Conservation (phyloP, 2,888 invertebrate genomes). For the Stenurella melanura region DNA sequence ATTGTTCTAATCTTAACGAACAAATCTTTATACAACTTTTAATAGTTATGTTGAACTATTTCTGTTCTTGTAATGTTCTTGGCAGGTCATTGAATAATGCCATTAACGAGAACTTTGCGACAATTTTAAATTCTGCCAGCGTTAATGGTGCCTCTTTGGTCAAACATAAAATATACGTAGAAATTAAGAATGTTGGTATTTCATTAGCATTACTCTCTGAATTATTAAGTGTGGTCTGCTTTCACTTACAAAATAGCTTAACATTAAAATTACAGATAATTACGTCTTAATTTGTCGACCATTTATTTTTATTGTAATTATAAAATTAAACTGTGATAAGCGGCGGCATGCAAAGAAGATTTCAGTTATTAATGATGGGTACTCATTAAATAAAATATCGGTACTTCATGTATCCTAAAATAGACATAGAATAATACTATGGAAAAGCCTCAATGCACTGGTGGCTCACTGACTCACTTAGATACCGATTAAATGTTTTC, state of each 20-base stretch:
- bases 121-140: neutral
- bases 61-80: constrained; percentile 12
- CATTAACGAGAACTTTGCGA: neutral
- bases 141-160: neutral
- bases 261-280: neutral
- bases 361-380: too few relatives aligned
- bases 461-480: too few relatives aligned
- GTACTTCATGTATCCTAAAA: too few relatives aligned
- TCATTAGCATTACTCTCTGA: too few relatives aligned
- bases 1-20: constrained; percentile 29
- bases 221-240: too few relatives aligned
- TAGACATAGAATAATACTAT: too few relatives aligned
- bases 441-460: too few relatives aligned
- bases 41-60: constrained; percentile 33
- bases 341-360: too few relatives aligned
- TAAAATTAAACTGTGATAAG: too few relatives aligned
- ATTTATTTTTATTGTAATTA: neutral
- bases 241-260: neutral
- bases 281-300: neutral
- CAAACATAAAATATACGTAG: neutral
- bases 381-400: too few relatives aligned
- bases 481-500: too few relatives aligned
- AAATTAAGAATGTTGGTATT: neutral
- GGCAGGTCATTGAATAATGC: neutral
- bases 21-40: constrained; percentile 27